phyloP scores from a whole-genome alignment of 2,888 invertebrate species.

The Seladonia tumulorum region DNA sequence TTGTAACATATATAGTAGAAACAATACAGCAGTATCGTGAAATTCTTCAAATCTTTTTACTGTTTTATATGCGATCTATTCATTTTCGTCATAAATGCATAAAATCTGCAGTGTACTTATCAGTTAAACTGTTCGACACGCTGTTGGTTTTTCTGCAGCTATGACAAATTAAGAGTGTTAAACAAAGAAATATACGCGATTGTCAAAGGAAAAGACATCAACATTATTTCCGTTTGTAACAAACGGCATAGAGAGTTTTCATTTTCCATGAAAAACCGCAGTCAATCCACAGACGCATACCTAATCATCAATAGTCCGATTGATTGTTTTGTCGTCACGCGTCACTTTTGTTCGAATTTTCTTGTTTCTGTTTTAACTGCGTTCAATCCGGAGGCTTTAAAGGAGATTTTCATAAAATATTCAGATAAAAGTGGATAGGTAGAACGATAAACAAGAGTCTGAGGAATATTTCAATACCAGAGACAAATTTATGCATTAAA shows the following conservation, averaged over 20 bases:
- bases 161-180: background rate
- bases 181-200: too few relatives aligned
- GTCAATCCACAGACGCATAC: background rate
- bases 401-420: constrained; percentile 10
- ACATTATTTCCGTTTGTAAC: background rate
- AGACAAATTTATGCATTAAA: constrained; percentile 27
- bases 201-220: background rate
- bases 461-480: background rate
- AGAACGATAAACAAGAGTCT: constrained; percentile 17
- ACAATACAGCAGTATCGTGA: too few relatives aligned
- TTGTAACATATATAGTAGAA: too few relatives aligned
- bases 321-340: background rate
- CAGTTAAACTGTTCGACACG: too few relatives aligned
- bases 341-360: background rate
- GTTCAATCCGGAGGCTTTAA: background rate
- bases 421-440: constrained; percentile 4
- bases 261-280: background rate
- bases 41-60: too few relatives aligned
- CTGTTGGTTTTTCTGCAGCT: too few relatives aligned
- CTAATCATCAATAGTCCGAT: background rate
- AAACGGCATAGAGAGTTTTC: background rate
- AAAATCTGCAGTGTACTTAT: too few relatives aligned
- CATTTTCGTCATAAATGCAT: too few relatives aligned
- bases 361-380: background rate
- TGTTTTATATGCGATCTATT: too few relatives aligned